Base-by-base conservation (phyloP, 1,140 invertebrate genomes). In the Copidosoma floridanum region DNA sequence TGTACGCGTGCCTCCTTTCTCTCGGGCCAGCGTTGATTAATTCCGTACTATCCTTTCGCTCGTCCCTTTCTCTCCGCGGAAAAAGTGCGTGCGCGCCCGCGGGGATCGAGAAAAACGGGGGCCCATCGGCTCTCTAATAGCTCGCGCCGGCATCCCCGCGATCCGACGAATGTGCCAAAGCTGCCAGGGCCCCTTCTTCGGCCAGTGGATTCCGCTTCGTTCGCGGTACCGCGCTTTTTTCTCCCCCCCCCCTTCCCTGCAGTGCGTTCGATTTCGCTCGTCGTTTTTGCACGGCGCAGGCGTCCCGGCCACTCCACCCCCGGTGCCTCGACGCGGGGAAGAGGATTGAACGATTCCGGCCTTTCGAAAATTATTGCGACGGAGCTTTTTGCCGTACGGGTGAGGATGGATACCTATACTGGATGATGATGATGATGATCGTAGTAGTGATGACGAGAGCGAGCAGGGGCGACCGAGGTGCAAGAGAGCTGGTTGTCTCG, bases 21-120 rank as follows among this genome's bases (percentile, higher is more conserved):
- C n/a, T n/a, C n/a, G n/a, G n/a, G n/a, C n/a, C n/a, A n/a, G n/a
- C 47, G 52, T 56, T 52, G 60, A 62, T 62, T 62, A 62, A 62
- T 62, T 62, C 60, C 41, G 53, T 29, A 26, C 59, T 61, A n/a
- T n/a, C 59, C 52, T 61, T 61, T 56, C n/a, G n/a, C n/a, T n/a
- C n/a, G n/a, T n/a, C n/a, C n/a, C n/a, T n/a, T n/a, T n/a, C n/a
- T n/a, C n/a, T n/a, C n/a, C n/a, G n/a, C n/a, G n/a, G n/a, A n/a
- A n/a, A n/a, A n/a, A n/a, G n/a, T 51, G 51, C 51, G 46, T 12
- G 14, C 20, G 12, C 27, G 29, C 6, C 41, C 35, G 48, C 4
- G 16, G 12, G 32, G 50, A 23, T n/a, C 23, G 11, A 10, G 16
- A 5, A 20, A 24, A 12, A 23, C n/a, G 18, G 12, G 3, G 12